Evolutionary conservation across 2,797 vertebrate genomes (phyloP).

Genomic region (Neosalanx taihuensis): DNA sequence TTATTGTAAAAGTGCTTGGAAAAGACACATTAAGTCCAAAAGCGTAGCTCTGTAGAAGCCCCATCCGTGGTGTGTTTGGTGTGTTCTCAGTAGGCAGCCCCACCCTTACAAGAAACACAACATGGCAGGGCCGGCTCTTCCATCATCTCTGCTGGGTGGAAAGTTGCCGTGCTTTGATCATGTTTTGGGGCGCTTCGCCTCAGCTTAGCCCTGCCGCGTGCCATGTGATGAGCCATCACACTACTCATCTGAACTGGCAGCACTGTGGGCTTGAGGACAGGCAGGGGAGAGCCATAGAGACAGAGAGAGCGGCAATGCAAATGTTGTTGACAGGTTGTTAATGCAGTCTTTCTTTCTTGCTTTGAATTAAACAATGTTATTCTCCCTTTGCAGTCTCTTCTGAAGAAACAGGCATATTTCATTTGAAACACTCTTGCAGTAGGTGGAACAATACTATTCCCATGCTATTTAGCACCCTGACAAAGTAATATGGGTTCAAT

Average conservation of each 20-base stretch:
- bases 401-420: slow-evolving; percentile 34
- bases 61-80: slow-evolving; percentile 55
- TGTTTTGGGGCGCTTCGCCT: slow-evolving; percentile 66
- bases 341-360: slow-evolving; percentile 57
- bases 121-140: slow-evolving; percentile 66
- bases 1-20: slow-evolving; percentile 24
- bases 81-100: slow-evolving; percentile 55
- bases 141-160: slow-evolving; percentile 63
- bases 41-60: slow-evolving; percentile 48
- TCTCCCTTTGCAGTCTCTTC: slow-evolving; percentile 45
- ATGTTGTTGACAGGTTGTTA: slow-evolving; percentile 74
- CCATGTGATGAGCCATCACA: slow-evolving; percentile 72
- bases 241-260: slow-evolving; percentile 66
- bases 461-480: slow-evolving; percentile 39
- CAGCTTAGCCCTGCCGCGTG: slow-evolving; percentile 65
- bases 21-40: slow-evolving; percentile 33
- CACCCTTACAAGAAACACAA: slow-evolving; percentile 67
- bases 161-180: slow-evolving; percentile 75
- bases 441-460: slow-evolving; percentile 33
- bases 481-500: slow-evolving; percentile 61
- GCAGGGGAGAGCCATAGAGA: slow-evolving; percentile 57
- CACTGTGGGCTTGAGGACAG: slow-evolving; percentile 55
- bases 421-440: slow-evolving; percentile 29
- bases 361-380: slow-evolving; percentile 62
- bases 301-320: slow-evolving; percentile 63